Base-by-base conservation (phyloP, 2,797 vertebrate species). In the Poeciliopsis presidionis region DNA sequence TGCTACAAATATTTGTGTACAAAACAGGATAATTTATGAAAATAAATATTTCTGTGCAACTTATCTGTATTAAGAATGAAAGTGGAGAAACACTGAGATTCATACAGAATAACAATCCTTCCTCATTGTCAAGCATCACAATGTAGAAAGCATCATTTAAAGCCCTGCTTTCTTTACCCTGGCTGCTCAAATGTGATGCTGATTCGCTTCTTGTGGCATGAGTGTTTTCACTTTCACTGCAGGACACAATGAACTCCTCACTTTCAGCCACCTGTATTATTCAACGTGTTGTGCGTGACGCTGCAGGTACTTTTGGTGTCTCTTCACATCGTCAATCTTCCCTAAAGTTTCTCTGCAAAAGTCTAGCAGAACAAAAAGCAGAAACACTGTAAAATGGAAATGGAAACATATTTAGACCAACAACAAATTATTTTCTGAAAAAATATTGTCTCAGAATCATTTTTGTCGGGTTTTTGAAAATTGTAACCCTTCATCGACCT, bases 31-130 rank as follows among this genome's bases (percentile, higher is more conserved):
- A 90, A 91, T 92, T 92, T 94, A 93, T 89, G 86, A 94, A 95
- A 95, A 95, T 95, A 95, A 93, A 95, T 94, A 94, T 82, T 86
- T 90, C 59, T 94, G 92, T 93, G 86, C 88, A 88, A 83, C 76
- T 89, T 82, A 73, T 84, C 61, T 84, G 77, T 89, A 87, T 84
- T 86, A 74, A 86, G 77, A 89, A 88, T 86, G 82, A 76, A 90
- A 78, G 86, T 80, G 87, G 63, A 86, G 81, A 85, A 76, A 79
- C 76, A 78, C 57, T 76, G 9, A 86, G 75, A 85, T 78, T 65
- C 63, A 84, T 79, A 70, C 82, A 76, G 67, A 78, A 65, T 76
- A 83, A 84, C 20, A 84, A 41, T 41, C 80, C 51, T 72, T 84
- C 74, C 78, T 43, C 75, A 53, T 39, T 75, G 67, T 82, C 67